These are phyloP conservation scores for Drosophila atripex DNA, from an alignment of 2,888 invertebrate genomes.

Conservation along the genomic window DNA sequence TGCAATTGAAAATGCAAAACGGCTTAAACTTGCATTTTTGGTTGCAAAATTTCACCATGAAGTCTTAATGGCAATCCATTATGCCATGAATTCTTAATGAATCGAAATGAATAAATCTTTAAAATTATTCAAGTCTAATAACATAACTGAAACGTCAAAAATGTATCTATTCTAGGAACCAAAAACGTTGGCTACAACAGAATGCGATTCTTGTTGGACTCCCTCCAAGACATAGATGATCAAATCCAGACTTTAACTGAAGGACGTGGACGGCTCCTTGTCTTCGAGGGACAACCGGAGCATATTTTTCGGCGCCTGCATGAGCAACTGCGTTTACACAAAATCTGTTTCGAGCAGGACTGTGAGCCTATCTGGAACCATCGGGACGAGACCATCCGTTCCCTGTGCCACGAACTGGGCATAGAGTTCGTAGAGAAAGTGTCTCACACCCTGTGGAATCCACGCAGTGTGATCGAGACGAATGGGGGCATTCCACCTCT, in stretches of 20 bases:
- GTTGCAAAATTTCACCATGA: not conserved
- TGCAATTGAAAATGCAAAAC: conserved; percentile 5
- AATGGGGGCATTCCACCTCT: conserved; percentile 90
- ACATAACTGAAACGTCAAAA: not conserved
- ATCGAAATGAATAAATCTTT: not conserved
- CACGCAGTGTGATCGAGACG: conserved; percentile 86
- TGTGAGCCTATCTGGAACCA: conserved; percentile 89
- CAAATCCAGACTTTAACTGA: conserved; percentile 84
- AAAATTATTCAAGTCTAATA: too few species aligned
- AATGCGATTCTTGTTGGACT: conserved; percentile 88
- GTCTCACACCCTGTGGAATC: conserved; percentile 90
- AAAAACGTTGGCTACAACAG: conserved; percentile 88
- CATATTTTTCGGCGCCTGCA: conserved; percentile 86
- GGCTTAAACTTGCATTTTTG: conserved; percentile 1
- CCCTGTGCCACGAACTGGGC: conserved; percentile 85
- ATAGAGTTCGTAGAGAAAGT: conserved; percentile 87
- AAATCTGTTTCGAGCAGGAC: conserved; percentile 87
- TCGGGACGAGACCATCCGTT: conserved; percentile 86
- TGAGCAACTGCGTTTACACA: conserved; percentile 86
- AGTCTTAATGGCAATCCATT: not conserved
- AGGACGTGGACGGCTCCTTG: conserved; percentile 86
- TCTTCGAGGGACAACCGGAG: conserved; percentile 87
- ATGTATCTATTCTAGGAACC: conserved; percentile 84
- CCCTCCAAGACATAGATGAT: conserved; percentile 87
- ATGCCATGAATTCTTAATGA: not conserved